Base-by-base conservation (phyloP, 1,140 invertebrate species). In the Melitaea cinxia region DNA sequence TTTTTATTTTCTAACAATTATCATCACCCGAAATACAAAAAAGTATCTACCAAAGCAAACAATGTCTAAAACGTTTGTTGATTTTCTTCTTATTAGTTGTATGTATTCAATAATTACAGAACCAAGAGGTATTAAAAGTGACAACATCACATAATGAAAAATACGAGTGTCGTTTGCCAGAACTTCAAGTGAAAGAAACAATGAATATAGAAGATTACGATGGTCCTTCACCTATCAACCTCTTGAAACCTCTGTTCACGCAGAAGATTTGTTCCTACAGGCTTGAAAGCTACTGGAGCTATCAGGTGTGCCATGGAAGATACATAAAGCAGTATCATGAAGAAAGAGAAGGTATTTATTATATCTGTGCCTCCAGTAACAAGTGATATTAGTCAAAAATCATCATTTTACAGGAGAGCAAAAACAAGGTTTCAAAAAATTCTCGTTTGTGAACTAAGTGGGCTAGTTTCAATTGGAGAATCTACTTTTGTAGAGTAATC, bases 251-350 rank as follows among this genome's bases (percentile, higher is more conserved):
- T 2, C 85, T 98, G 28, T 97, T 98, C 85, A 90, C 89, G 12
- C 94, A 95, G 68, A 92, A 93, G 65, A 91, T 92, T 54, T 99
- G 97, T 89, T 97, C 96, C 0, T 98, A 97, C 73, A 93, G 96
- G 68, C 91, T 99, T 58, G 98, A 99, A 86, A 95, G 95, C 37
- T 99, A 98, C 86, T 99, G 98, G 98, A 98, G 96, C 0, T 99
- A 99, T 92, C 98, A 99, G 91, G 92, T 99, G 7, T 99, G 98
- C 82, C 98, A 99, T 92, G 98, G 98, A 4, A 92, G 93, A 70
- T 95, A 96, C 85, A 94, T 99, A 2, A 92, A 96, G 9, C 98
- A 99, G 81, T 99, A 98, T 90, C 98, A 99, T 87, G 98, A 99
- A 89, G 97, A 98, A 76, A 93, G 97, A 68, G 97, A 98, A 88